A percentile compares a stretch with the other conserved stretches of the same genome.
phyloP scores from a whole-genome alignment of 2,888 invertebrate genomes.

The Girardia tigrina region DNA sequence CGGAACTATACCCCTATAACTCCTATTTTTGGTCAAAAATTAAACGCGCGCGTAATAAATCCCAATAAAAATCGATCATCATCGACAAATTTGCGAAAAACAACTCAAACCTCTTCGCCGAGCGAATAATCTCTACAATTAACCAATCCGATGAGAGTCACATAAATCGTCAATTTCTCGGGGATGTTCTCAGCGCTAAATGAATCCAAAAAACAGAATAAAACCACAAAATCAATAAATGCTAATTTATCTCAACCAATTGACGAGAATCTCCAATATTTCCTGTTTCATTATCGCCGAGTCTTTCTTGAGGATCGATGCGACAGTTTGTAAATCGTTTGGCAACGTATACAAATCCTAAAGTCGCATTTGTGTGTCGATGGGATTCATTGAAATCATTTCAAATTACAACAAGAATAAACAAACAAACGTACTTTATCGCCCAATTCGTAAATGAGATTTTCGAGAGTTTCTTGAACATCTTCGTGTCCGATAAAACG shows the following conservation, averaged over 20 bases:
- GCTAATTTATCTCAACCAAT: background rate
- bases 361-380: too few relatives aligned
- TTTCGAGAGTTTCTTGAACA: slow-evolving; percentile 1
- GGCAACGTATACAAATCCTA: slow-evolving; percentile 11
- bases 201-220: background rate
- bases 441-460: background rate
- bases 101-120: background rate
- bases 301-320: slow-evolving; percentile 8
- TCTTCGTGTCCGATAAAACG: background rate
- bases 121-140: slow-evolving; percentile 11
- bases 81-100: background rate
- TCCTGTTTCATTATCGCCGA: background rate
- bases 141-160: background rate
- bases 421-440: background rate
- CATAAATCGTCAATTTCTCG: background rate
- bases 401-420: background rate
- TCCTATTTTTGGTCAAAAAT: too few relatives aligned
- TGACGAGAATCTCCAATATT: background rate
- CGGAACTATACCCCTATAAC: too few relatives aligned
- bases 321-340: background rate
- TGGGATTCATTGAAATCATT: background rate
- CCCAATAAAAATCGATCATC: too few relatives aligned
- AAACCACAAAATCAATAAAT: too few relatives aligned
- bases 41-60: too few relatives aligned
- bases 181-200: slow-evolving; percentile 6